A percentile compares a stretch with the other conserved stretches of the same genome.
These are phyloP conservation scores for Tachyglossus aculeatus DNA, from an alignment of 2,797 vertebrate species.

Conservation along the genomic window DNA sequence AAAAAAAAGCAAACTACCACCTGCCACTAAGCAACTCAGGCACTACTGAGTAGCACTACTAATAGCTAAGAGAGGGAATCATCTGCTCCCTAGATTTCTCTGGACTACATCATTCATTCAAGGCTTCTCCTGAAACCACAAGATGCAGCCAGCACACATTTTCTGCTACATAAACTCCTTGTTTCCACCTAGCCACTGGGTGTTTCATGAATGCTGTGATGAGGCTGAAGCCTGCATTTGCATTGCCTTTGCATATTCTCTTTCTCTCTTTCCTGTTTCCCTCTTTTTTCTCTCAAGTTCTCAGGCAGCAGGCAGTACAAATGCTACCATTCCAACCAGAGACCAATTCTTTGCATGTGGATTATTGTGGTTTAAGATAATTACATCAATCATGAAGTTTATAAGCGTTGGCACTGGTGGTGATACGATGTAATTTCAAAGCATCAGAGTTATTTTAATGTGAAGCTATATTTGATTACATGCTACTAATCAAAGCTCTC, in stretches of 20 bases:
- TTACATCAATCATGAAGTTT: not conserved
- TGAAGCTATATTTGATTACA: not conserved
- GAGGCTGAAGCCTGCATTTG: not conserved
- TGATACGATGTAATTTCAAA: accelerated
- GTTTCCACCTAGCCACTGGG: not conserved
- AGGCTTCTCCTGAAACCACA: not conserved
- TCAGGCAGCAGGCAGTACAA: too few relatives aligned
- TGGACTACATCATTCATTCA: not conserved
- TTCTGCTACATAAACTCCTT: accelerated
- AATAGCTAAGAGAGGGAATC: not conserved
- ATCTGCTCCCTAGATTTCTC: not conserved
- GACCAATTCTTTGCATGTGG: not conserved
- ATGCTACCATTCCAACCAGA: not conserved
- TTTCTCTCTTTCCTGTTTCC: too few relatives aligned
- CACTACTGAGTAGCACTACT: not conserved
- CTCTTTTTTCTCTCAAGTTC: too few relatives aligned
- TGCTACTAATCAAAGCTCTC: conserved; percentile 4
- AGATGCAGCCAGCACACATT: not conserved
- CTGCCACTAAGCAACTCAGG: not conserved
- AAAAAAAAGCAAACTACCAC: conserved; percentile 29
- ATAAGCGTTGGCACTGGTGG: not conserved
- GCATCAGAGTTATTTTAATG: accelerated
- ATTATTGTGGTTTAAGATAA: not conserved
- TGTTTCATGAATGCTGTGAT: not conserved
- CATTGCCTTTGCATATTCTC: not conserved